phyloP scores from a whole-genome alignment of 2,888 invertebrate genomes.

The Rhaphigaster nebulosa region DNA sequence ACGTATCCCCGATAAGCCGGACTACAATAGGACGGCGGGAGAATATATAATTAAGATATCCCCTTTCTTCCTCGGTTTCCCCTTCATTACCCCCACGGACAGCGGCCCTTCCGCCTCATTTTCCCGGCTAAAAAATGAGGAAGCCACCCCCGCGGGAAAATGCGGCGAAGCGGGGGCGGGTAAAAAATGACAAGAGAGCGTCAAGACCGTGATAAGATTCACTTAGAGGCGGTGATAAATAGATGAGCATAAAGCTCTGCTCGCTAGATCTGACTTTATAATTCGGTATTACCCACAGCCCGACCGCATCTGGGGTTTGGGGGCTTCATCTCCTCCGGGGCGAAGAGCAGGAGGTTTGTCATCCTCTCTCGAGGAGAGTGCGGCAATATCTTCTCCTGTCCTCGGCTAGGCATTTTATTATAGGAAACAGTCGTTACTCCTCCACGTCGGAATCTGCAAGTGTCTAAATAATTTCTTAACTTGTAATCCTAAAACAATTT shows the following conservation, averaged over 20 bases:
- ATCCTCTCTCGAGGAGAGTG: background rate
- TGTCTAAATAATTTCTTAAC: background rate
- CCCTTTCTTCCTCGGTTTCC: conserved; percentile 59
- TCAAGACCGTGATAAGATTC: conserved; percentile 66
- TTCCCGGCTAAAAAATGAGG: conserved; percentile 66
- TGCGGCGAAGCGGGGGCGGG: conserved; percentile 61
- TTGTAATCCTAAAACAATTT: too few species aligned
- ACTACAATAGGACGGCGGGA: background rate
- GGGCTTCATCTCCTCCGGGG: background rate
- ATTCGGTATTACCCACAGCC: conserved; percentile 61
- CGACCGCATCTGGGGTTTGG: background rate
- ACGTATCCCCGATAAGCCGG: background rate
- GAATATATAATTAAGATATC: conserved; percentile 59
- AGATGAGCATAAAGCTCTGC: conserved; percentile 66
- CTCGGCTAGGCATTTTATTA: background rate
- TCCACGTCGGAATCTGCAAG: background rate
- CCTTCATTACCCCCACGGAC: conserved; percentile 63
- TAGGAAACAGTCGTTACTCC: background rate
- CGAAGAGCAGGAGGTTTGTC: conserved; percentile 9
- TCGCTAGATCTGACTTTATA: conserved; percentile 66
- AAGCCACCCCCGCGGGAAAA: conserved; percentile 60
- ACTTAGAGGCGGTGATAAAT: conserved; percentile 66
- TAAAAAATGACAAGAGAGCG: conserved; percentile 66
- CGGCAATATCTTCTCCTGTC: background rate
- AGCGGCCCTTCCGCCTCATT: conserved; percentile 66